A percentile compares a stretch with the other conserved stretches of the same genome.
Evolutionary conservation across 2,888 invertebrate species (phyloP).

Genomic region (Latrodectus hesperus): DNA sequence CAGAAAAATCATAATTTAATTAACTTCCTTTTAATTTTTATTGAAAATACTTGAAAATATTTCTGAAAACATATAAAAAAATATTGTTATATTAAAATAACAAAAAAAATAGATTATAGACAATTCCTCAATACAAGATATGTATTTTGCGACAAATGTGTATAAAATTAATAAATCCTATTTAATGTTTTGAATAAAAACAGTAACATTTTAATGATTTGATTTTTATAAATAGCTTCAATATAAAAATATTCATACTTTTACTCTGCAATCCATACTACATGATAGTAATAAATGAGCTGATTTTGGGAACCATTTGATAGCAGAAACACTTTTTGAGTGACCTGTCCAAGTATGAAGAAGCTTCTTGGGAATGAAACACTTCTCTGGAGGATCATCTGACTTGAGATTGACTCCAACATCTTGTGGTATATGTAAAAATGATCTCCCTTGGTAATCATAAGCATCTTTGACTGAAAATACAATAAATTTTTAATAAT

Average conservation of each 20-base stretch:
- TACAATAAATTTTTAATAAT: not conserved
- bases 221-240: too few species aligned
- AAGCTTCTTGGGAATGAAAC: slow-evolving; percentile 96
- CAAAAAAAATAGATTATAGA: too few species aligned
- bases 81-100: not conserved
- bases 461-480: slow-evolving; percentile 84
- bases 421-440: slow-evolving; percentile 93
- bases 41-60: too few species aligned
- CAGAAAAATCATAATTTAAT: not conserved
- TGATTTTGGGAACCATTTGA: slow-evolving; percentile 94
- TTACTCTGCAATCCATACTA: slow-evolving; percentile 97
- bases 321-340: slow-evolving; percentile 95
- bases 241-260: slow-evolving; percentile 74
- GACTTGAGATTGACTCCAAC: slow-evolving; percentile 91
- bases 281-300: slow-evolving; percentile 96
- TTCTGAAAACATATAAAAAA: not conserved
- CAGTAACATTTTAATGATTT: too few species aligned
- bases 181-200: too few species aligned
- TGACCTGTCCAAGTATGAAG: slow-evolving; percentile 98
- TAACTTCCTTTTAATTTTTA: not conserved
- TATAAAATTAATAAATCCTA: too few species aligned
- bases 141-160: too few species aligned
- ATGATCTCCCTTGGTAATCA: slow-evolving; percentile 98
- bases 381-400: slow-evolving; percentile 92
- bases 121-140: too few species aligned